Evolutionary conservation across 2,113 vertebrate genomes (phyloP), one percentile per base, ranked within the genome.

Genomic region (Dipodomys stephensi): DNA sequence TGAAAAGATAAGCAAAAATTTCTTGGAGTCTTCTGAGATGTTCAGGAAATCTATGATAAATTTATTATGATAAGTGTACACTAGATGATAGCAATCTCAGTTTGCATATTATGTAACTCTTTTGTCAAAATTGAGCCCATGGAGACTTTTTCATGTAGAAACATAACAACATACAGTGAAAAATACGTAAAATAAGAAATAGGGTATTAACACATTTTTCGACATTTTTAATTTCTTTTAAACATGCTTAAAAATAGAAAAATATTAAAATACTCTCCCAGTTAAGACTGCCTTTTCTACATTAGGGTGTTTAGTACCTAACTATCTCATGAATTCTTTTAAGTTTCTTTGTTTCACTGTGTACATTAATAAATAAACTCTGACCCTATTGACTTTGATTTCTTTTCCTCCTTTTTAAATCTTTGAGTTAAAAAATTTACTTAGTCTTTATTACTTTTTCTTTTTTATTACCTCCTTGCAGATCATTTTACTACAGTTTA

Each of bases 201-300:
- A 67, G 18, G 2, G 1, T 68, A 39, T 16, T 78, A 80, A 68
- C 20, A 28, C 64, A 53, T 8, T 57, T 95, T 92, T 81, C 72
- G 22, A 81, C 16, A 44, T n/a, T 94, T 92, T 71, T n/a, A n/a
- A 77, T 93, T 88, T 84, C 30, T 81, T 93, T 83, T 53, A 13
- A 60, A 77, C 73, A 78, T 83, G 4, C 11, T 91, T 81, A 49
- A 18, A 88, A 85, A 28, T 72, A 49, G 22, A 88, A 85, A 28
- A 67, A 9, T 67, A 6, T 95, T 92, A 60, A 53, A 7, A 68
- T 82, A 68, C 68, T 92, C 20, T 67, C 19, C 73, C 27, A 81
- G 15, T 25, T 88, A 91, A 84, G 2, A 87, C 7, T 65, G 79
- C 4, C 79, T 79, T 83, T 74, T 6, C 19, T 60, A 86, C 11